Conservation (phyloP, 2,113 vertebrate genomes). For the Vidua chalybeata region DNA sequence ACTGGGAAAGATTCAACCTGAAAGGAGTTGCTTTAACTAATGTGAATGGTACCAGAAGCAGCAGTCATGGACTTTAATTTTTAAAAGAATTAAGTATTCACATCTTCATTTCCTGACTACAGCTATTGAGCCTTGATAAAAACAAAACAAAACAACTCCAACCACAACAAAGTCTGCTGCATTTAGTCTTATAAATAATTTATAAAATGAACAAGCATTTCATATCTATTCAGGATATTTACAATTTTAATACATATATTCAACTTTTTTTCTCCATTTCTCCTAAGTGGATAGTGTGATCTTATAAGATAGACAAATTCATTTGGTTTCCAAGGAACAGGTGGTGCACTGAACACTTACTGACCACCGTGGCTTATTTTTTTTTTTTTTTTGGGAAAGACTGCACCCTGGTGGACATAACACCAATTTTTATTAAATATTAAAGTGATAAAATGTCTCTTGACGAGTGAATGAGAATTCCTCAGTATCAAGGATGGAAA, state of each 20-base stretch:
- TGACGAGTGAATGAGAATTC: background rate
- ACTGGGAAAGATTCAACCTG: background rate
- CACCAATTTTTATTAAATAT: conserved; percentile 3
- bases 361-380: background rate
- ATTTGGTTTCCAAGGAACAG: background rate
- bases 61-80: background rate
- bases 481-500: background rate
- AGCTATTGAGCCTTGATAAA: background rate
- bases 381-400: background rate
- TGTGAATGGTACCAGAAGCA: background rate
- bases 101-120: background rate
- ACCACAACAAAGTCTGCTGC: background rate
- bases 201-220: background rate
- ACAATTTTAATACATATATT: background rate
- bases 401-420: conserved; percentile 22
- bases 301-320: background rate
- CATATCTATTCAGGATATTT: background rate
- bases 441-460: background rate
- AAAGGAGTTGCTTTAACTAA: background rate
- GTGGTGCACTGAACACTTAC: background rate
- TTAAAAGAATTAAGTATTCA: background rate
- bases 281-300: background rate
- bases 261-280: background rate
- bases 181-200: background rate
- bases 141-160: background rate